phyloP scores from a whole-genome alignment of 2,113 vertebrate species.

The Perca schrenkii region DNA sequence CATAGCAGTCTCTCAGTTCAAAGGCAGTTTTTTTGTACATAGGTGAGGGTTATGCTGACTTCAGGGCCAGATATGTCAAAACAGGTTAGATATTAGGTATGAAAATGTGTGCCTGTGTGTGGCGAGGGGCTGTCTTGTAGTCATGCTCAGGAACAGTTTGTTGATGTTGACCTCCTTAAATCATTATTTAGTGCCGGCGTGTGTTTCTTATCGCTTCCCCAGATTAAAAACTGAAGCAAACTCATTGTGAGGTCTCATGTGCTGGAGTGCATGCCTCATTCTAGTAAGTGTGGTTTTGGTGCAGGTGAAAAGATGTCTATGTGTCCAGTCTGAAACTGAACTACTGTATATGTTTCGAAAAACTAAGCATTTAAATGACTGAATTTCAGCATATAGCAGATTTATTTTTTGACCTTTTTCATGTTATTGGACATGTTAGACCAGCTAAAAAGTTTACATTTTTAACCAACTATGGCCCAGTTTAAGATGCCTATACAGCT shows the following conservation, averaged over 20 bases:
- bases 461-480: not conserved
- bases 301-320: not conserved
- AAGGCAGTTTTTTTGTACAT: slow-evolving; percentile 55
- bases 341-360: not conserved
- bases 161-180: slow-evolving; percentile 54
- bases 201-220: slow-evolving; percentile 47
- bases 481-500: not conserved
- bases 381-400: not conserved
- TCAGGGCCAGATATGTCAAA: slow-evolving; percentile 58
- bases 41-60: slow-evolving; percentile 57
- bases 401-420: not conserved
- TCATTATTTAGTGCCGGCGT: slow-evolving; percentile 46
- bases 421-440: not conserved
- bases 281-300: not conserved
- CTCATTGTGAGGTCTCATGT: slow-evolving; percentile 42
- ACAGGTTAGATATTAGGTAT: slow-evolving; percentile 40
- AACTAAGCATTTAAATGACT: too few species aligned
- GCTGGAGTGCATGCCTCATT: not conserved
- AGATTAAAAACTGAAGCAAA: slow-evolving; percentile 21
- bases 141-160: slow-evolving; percentile 39
- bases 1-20: slow-evolving; percentile 62
- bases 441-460: not conserved
- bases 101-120: slow-evolving; percentile 46
- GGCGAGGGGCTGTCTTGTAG: slow-evolving; percentile 33
- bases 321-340: not conserved